phyloP scores from a whole-genome alignment of 2,888 invertebrate genomes.

The Muschampia plurimacula region DNA sequence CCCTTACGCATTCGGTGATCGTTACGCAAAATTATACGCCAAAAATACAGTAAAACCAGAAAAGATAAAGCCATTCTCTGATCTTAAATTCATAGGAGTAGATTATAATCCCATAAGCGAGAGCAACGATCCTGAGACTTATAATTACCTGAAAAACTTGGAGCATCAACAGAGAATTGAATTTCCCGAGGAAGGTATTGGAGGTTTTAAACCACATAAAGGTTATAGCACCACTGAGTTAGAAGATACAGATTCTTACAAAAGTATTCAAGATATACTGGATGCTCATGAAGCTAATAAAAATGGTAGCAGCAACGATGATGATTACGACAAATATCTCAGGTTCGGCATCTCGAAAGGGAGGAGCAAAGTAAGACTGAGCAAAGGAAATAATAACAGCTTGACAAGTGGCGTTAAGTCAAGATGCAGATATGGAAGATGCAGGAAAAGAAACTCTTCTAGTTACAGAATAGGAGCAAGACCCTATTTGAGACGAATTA shows the following conservation, averaged over 20 bases:
- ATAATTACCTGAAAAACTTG: conserved; percentile 69
- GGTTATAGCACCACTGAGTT: conserved; percentile 49
- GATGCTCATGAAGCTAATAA: conserved; percentile 73
- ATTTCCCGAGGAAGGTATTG: conserved; percentile 48
- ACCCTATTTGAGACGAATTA: conserved; percentile 66
- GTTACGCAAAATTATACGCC: conserved; percentile 56
- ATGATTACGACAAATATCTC: conserved; percentile 51
- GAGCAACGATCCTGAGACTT: conserved; percentile 68
- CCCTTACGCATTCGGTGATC: conserved; percentile 54
- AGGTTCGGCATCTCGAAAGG: conserved; percentile 44
- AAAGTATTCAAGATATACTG: conserved; percentile 71
- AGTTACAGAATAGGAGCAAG: conserved; percentile 57
- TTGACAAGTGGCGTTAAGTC: conserved; percentile 48
- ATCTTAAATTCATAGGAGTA: conserved; percentile 61
- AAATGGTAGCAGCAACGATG: conserved; percentile 49
- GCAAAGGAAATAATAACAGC: conserved; percentile 50
- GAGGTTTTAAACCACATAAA: conserved; percentile 59
- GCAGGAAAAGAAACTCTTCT: conserved; percentile 59
- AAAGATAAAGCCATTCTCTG: conserved; percentile 51
- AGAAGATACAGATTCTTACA: conserved; percentile 57
- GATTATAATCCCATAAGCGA: conserved; percentile 69
- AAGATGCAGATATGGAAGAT: conserved; percentile 62
- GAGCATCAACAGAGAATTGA: conserved; percentile 60
- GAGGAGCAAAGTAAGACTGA: conserved; percentile 53
- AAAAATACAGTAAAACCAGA: conserved; percentile 46